Percentiles rank a stretch among this genome's conserved stretches.
Evolutionary conservation across 2,797 vertebrate species (phyloP).

Genomic region (Lacerta agilis): DNA sequence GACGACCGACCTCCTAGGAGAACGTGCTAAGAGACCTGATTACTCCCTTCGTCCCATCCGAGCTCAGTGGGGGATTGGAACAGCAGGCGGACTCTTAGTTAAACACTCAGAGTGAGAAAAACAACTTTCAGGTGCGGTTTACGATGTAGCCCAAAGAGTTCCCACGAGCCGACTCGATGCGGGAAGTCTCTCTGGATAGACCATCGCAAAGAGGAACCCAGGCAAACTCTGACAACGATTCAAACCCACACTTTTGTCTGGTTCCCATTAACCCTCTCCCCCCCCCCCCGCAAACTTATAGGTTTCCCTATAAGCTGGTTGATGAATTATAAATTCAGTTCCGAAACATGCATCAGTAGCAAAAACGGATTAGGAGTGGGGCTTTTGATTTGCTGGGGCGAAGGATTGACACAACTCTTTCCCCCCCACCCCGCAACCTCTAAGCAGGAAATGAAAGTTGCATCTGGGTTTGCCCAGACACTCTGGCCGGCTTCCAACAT

Average conservation of each 20-base stretch:
- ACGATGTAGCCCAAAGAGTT: not conserved
- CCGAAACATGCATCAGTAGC: no score
- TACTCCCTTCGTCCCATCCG: slow-evolving; percentile 67
- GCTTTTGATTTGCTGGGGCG: not conserved
- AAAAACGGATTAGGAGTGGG: no score
- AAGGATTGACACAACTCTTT: no score
- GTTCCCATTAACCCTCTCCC: not conserved
- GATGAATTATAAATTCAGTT: not conserved
- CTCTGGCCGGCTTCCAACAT: no score
- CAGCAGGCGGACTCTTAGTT: slow-evolving; percentile 67
- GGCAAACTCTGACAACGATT: not conserved
- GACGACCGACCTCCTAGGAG: slow-evolving; percentile 61
- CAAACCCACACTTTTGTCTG: not conserved
- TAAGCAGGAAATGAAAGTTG: no score
- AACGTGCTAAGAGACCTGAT: slow-evolving; percentile 74
- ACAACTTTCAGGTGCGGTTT: slow-evolving; percentile 61
- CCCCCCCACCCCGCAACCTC: no score
- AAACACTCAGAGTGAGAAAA: slow-evolving; percentile 70
- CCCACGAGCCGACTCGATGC: slow-evolving; percentile 16
- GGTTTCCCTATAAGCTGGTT: no score
- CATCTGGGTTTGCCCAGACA: no score
- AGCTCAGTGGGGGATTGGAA: slow-evolving; percentile 64
- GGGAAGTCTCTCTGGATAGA: not conserved
- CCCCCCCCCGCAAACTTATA: accelerated
- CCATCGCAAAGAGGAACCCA: accelerated